Evolutionary conservation across 2,888 invertebrate species (phyloP).

Genomic region (Stegana nigrithorax): DNA sequence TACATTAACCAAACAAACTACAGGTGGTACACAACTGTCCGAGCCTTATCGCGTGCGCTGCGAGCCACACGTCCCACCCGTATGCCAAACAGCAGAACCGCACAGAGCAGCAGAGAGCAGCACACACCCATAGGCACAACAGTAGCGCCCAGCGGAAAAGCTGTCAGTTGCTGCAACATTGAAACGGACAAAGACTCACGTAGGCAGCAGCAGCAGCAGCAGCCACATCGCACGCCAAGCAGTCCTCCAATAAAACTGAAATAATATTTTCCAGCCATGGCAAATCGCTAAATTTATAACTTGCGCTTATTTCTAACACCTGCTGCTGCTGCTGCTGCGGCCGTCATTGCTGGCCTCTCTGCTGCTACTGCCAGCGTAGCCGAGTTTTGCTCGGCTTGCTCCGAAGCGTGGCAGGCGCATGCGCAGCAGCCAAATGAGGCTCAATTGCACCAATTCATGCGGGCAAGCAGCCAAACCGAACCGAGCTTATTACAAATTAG

Average conservation of each 20-base stretch:
- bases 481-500: background rate
- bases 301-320: background rate
- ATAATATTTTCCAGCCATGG: slow-evolving; percentile 10
- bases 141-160: slow-evolving; percentile 6
- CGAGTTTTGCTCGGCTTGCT: background rate
- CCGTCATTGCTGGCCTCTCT: background rate
- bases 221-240: no score
- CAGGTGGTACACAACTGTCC: slow-evolving; percentile 2
- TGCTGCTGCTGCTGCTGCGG: background rate
- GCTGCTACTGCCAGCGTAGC: background rate
- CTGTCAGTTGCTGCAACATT: background rate
- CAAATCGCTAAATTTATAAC: slow-evolving; percentile 11
- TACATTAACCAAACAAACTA: background rate
- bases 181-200: background rate
- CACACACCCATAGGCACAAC: no score
- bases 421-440: no score
- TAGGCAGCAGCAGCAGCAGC: no score
- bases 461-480: background rate
- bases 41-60: no score
- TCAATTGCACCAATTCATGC: background rate
- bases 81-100: background rate
- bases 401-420: background rate
- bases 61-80: slow-evolving; percentile 10
- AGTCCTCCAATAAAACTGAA: slow-evolving; percentile 12
- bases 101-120: background rate